A percentile compares a stretch with the other conserved stretches of the same genome.
Conservation (phyloP, 2,797 vertebrate genomes). For the Adelosebastes latens region DNA sequence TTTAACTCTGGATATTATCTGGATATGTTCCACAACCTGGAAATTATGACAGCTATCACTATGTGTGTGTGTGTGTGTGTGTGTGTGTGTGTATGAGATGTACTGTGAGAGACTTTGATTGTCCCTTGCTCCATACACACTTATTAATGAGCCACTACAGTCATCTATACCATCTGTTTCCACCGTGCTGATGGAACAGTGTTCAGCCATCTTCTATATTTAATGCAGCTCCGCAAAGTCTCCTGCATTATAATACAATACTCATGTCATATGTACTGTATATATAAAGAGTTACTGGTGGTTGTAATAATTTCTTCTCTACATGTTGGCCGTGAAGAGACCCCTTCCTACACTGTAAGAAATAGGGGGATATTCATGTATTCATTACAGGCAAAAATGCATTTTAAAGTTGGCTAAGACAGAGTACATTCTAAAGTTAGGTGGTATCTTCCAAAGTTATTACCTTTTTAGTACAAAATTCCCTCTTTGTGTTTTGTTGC, state of each 20-base stretch:
- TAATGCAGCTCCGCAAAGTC: not conserved
- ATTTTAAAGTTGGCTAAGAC: not conserved
- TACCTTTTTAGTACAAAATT: not conserved
- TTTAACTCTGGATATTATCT: conserved; percentile 28
- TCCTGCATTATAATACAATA: not conserved
- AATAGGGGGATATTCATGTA: not conserved
- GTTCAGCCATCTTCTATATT: conserved; percentile 4
- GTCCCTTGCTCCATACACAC: not conserved
- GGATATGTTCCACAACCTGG: conserved; percentile 12
- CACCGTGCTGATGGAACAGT: not conserved
- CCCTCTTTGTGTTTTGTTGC: not conserved
- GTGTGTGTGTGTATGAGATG: not conserved
- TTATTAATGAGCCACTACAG: conserved; percentile 5
- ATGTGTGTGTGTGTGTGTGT: not conserved
- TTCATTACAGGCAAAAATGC: not conserved
- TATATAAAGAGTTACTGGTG: not conserved
- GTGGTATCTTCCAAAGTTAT: not conserved
- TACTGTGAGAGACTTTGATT: conserved; percentile 2
- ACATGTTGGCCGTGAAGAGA: not conserved
- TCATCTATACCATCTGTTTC: conserved; percentile 22
- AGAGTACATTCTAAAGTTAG: not conserved
- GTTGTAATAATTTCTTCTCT: not conserved
- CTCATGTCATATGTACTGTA: not conserved
- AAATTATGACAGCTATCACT: conserved; percentile 3
- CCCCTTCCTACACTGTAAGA: not conserved